These are phyloP conservation scores for Acanthochromis polyacanthus DNA, from an alignment of 2,113 vertebrate genomes.

Conservation along the genomic window DNA sequence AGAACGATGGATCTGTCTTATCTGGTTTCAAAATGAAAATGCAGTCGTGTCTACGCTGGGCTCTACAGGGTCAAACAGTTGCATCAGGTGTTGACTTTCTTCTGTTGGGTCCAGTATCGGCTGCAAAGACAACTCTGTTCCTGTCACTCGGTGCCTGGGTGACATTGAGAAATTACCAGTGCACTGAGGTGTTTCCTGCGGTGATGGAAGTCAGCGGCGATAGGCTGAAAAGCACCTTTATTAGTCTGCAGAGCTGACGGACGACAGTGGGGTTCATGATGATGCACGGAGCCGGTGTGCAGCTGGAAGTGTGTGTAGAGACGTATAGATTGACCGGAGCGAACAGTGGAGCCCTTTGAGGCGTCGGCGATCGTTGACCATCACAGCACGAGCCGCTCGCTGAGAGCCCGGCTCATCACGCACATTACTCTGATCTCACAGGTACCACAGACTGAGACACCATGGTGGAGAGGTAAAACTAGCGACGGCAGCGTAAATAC, in stretches of 20 bases:
- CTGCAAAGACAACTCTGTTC: conserved; percentile 38
- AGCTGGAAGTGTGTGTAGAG: background rate
- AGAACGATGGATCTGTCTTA: too few species aligned
- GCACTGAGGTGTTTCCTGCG: conserved; percentile 59
- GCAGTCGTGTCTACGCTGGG: too few species aligned
- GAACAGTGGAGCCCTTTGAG: conserved; percentile 43
- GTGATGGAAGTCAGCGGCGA: conserved; percentile 67
- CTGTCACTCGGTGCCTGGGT: conserved; percentile 41
- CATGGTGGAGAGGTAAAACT: background rate
- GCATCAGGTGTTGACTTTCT: conserved; percentile 13
- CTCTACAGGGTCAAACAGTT: conserved; percentile 23
- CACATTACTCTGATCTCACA: conserved; percentile 37
- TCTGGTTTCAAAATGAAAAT: too few species aligned
- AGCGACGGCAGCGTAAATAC: conserved; percentile 16
- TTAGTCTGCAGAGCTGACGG: conserved; percentile 57
- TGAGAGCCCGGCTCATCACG: conserved; percentile 34
- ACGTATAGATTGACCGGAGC: conserved; percentile 26
- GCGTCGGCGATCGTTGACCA: conserved; percentile 38
- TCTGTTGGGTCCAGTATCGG: conserved; percentile 23
- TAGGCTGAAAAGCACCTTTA: conserved; percentile 68
- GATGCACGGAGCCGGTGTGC: conserved; percentile 10
- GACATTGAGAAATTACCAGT: conserved; percentile 70
- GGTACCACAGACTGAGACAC: background rate
- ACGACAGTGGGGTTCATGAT: conserved; percentile 37
- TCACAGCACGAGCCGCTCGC: conserved; percentile 14